Evolutionary conservation across 2,113 vertebrate genomes (phyloP).

Genomic region (Sardina pilchardus): DNA sequence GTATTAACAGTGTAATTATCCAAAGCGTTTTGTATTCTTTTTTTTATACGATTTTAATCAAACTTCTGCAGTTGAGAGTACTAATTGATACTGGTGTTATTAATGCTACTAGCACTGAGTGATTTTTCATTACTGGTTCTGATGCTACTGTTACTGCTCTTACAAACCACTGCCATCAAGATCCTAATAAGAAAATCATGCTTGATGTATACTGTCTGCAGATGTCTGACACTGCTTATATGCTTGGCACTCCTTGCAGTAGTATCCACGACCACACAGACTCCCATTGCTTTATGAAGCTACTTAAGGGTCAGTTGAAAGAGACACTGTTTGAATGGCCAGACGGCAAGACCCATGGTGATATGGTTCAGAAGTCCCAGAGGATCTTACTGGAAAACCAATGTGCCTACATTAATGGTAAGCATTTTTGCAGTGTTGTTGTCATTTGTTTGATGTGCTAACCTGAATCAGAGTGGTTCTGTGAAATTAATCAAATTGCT

Average conservation of each 20-base stretch:
- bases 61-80: neutral
- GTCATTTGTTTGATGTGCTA: neutral
- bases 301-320: slow-evolving; percentile 94
- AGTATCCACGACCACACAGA: slow-evolving; percentile 97
- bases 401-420: slow-evolving; percentile 96
- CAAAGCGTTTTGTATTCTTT: neutral
- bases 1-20: neutral
- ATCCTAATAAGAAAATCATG: neutral
- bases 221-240: slow-evolving; percentile 37
- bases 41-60: neutral
- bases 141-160: neutral
- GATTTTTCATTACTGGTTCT: too few species aligned
- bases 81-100: too few species aligned
- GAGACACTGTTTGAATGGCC: slow-evolving; percentile 95
- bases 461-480: neutral
- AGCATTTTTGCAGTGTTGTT: slow-evolving; percentile 47
- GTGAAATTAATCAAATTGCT: neutral
- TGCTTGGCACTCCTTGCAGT: slow-evolving; percentile 72
- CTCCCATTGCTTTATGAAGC: slow-evolving; percentile 98
- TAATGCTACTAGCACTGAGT: neutral
- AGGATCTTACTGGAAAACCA: slow-evolving; percentile 84
- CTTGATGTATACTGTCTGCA: neutral
- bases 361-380: slow-evolving; percentile 88
- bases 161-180: neutral
- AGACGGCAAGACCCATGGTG: slow-evolving; percentile 73